Base-by-base conservation (phyloP, 1,140 invertebrate genomes). In the Sycophila sp. region DNA sequence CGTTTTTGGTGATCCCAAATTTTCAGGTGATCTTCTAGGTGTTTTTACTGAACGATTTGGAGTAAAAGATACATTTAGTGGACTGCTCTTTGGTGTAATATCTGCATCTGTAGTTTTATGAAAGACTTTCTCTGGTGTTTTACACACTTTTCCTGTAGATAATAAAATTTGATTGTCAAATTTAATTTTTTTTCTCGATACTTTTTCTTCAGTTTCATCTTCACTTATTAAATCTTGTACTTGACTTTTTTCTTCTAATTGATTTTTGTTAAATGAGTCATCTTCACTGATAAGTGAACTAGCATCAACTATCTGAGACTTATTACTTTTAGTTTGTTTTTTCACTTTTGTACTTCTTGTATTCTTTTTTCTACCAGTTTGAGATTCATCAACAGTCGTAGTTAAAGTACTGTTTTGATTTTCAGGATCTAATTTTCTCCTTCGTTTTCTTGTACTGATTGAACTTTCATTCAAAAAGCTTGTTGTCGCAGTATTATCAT, bases 1-100 rank as follows among this genome's bases (percentile, higher is more conserved):
- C 15, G 74, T 75, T 45, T 80, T 80, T 17, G 78, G 78, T 30
- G 78, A 80, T 17, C 76, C 76, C 4, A 77, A 40, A 71, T 77
- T 76, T 28, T 73, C 49, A 22, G 78, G 78, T 8, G 78, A 80
- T 62, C 73, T 78, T 69, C 70, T 73, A 2, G 78, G 78, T 5
- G 78, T 80, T 34, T 80, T 80, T 22, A 53, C 75, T 3, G 76
- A 73, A 26, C 78, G 73, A 72, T 78, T 75, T 15, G 75, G 78
- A 8, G 76, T 74, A 13, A 78, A 40, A 59, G 70, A 58, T 7
- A 78, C 65, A 24, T 67, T 66, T 53, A 58, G 11, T 30, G 77
- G 77, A 69, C 76, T 77, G 58, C 76, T 77, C 38, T 80, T 75
- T 40, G 78, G 78, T 15, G 78, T 80, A n/a, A 74, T 45, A 26